phyloP scores from a whole-genome alignment of 2,797 vertebrate species.

The Setipinna tenuifilis region DNA sequence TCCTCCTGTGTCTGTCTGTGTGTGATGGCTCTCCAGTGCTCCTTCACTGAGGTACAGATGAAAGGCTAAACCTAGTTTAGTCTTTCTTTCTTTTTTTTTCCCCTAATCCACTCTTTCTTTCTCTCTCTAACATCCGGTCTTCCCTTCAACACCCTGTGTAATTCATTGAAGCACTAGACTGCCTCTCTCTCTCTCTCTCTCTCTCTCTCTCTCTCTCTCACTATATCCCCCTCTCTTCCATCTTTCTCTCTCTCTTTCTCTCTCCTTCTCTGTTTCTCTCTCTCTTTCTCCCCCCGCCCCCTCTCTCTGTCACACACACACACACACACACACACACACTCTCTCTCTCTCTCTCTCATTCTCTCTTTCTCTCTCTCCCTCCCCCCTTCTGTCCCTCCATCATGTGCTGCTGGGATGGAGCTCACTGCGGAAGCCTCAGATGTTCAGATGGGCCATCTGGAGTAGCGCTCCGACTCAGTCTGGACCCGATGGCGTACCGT shows the following conservation, averaged over 20 bases:
- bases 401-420: no score
- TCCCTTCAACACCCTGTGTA: background rate
- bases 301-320: no score
- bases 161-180: background rate
- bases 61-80: background rate
- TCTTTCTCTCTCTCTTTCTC: no score
- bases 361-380: no score
- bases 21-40: background rate
- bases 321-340: no score
- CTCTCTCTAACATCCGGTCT: background rate
- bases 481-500: background rate
- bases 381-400: no score
- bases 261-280: no score
- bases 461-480: background rate
- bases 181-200: background rate
- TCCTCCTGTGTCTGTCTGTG: background rate
- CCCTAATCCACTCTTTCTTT: no score
- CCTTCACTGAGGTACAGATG: background rate
- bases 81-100: background rate
- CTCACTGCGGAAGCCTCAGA: background rate
- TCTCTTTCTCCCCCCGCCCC: no score
- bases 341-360: no score
- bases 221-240: no score
- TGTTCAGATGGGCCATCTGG: conserved; percentile 19
- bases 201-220: background rate